Base-by-base conservation (phyloP, 2,113 vertebrate genomes). In the Verasper variegatus region DNA sequence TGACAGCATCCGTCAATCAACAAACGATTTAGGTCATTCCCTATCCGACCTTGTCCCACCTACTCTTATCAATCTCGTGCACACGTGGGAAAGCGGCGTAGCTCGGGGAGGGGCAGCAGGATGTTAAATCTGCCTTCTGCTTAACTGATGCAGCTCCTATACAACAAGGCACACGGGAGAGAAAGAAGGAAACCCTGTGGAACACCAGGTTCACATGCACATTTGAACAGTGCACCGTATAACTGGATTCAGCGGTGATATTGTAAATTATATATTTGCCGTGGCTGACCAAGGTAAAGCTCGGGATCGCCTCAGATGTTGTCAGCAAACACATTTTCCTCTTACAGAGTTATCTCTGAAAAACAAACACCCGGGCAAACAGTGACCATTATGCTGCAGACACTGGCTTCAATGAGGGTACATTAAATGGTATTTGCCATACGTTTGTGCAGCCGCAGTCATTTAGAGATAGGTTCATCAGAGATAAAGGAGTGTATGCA, bases 1-100 rank as follows among this genome's bases (percentile, higher is more conserved):
- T 92, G 94, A 92, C 93, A 92, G 90, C 81, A 79, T 82, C 77
- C 86, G 82, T 93, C 86, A 90, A 91, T 92, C 91, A 90, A 80
- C 67, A 80, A 66, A 84, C 73, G 58, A 83, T 85, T 87, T 70
- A 76, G 73, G 87, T 85, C 88, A 81, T 86, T 74, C 40, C 54
- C 78, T 67, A 42, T 71, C 64, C 57, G 73, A 85, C 85, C 86
- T 89, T 76, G 78, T 81, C 56, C 84, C 77, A 15, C 87, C 87
- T 67, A 62, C 64, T 72, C 71, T 66, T 87, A 87, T 86, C 74
- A 67, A 73, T 75, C 84, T 82, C n/a, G 2, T 55, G 17, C 71
- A 67, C 51, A 59, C 66, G 59, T 2, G 20, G 49, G 72, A 71
- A 75, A 67, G 23, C 18, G 71, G 69, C 81, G 26, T 60, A 17